These are phyloP conservation scores for Trichomycterus rosablanca DNA, from an alignment of 2,113 vertebrate species.

Conservation along the genomic window DNA sequence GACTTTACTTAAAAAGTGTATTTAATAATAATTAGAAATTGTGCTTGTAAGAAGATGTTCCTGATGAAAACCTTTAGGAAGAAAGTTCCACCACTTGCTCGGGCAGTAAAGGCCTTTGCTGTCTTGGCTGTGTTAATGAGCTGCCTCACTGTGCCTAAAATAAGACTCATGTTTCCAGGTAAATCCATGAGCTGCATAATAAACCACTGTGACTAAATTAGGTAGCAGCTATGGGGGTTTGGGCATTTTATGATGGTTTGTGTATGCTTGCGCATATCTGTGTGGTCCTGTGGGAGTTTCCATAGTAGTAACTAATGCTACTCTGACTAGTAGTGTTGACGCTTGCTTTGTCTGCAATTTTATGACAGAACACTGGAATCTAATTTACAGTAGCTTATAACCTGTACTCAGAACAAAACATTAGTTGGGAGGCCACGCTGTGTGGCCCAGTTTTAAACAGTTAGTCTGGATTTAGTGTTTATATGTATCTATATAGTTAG, in stretches of 20 bases:
- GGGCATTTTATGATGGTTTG: slow-evolving; percentile 7
- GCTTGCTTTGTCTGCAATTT: not conserved
- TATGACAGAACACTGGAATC: not conserved
- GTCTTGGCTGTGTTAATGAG: slow-evolving; percentile 35
- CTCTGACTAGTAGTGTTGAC: not conserved
- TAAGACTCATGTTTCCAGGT: no score
- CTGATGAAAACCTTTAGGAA: no score
- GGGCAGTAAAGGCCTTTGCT: slow-evolving; percentile 41
- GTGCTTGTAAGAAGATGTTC: no score
- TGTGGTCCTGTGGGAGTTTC: slow-evolving; percentile 17
- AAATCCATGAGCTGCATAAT: slow-evolving; percentile 37
- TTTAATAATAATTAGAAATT: no score
- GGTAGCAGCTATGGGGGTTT: slow-evolving; percentile 22
- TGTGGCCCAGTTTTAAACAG: not conserved
- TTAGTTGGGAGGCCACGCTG: no score
- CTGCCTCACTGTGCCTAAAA: slow-evolving; percentile 31
- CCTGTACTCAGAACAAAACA: not conserved
- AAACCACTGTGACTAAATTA: slow-evolving; percentile 42
- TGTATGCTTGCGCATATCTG: no score
- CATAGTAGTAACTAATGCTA: slow-evolving; percentile 1
- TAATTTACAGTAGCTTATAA: not conserved
- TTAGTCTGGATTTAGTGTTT: not conserved
- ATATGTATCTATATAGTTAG: slow-evolving; percentile 1
- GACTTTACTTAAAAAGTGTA: no score
- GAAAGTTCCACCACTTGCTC: slow-evolving; percentile 22